Percentiles rank a stretch among this genome's conserved stretches.
phyloP scores from a whole-genome alignment of 1,140 invertebrate species.

The Babylonia areolata region DNA sequence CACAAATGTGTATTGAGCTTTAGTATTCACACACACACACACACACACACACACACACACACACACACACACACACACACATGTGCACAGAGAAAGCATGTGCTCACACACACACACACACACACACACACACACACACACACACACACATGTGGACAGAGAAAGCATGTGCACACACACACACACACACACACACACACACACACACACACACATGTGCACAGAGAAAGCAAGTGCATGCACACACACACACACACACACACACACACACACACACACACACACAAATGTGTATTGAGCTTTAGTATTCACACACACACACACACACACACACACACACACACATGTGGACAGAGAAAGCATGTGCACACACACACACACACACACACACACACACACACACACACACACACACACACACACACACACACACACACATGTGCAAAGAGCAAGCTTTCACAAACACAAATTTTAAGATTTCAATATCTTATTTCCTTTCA shows the following conservation, averaged over 20 bases:
- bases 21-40: neutral
- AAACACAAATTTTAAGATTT: no score
- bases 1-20: no score
- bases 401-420: neutral
- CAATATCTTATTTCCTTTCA: no score
- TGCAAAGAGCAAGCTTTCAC: neutral
- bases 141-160: neutral
- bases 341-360: neutral
- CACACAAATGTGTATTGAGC: neutral
- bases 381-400: conserved; percentile 20
- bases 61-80: neutral
- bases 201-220: conserved; percentile 7
- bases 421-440: conserved; percentile 9
- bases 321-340: conserved; percentile 24
- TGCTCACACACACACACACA: neutral
- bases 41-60: neutral
- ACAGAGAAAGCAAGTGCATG: neutral
- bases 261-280: conserved; percentile 2
- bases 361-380: neutral
- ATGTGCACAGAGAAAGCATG: neutral
- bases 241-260: neutral
- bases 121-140: neutral
- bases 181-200: neutral
- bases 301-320: neutral
- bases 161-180: neutral